A percentile compares a stretch with the other conserved stretches of the same genome.
Conservation (phyloP, 2,797 vertebrate species). For the Chrosomus eos region DNA sequence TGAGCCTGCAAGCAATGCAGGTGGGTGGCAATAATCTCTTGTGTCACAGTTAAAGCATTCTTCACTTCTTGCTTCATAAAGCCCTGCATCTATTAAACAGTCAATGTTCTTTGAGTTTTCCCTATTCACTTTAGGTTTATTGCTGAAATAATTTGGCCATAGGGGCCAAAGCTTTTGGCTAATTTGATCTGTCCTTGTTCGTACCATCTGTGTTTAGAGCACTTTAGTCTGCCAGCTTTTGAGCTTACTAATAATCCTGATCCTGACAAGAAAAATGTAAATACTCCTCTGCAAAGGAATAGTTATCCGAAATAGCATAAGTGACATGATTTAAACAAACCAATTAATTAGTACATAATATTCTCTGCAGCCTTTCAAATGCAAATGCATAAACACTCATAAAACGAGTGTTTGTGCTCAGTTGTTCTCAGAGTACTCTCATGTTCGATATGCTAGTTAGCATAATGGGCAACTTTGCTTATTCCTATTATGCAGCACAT, state of each 20-base stretch:
- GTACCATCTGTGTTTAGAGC: not conserved
- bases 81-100: constrained; percentile 19
- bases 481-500: not conserved
- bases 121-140: not conserved
- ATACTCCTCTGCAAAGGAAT: not conserved
- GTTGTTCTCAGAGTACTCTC: constrained; percentile 28
- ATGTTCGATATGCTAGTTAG: constrained; percentile 20
- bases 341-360: constrained; percentile 12
- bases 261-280: constrained; percentile 5
- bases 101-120: constrained; percentile 2
- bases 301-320: constrained; percentile 10
- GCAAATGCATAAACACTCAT: constrained; percentile 34
- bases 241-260: not conserved
- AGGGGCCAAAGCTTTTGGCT: not conserved
- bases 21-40: constrained; percentile 47
- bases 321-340: constrained; percentile 26
- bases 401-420: constrained; percentile 4
- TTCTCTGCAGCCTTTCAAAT: constrained; percentile 17
- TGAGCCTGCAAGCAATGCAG: constrained; percentile 30
- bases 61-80: constrained; percentile 32
- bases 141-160: not conserved
- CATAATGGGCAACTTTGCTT: constrained; percentile 20
- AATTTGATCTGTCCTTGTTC: not conserved
- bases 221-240: constrained; percentile 8
- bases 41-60: constrained; percentile 36